Conservation (phyloP, 2,797 vertebrate species). For the Eutrigla gurnardus region DNA sequence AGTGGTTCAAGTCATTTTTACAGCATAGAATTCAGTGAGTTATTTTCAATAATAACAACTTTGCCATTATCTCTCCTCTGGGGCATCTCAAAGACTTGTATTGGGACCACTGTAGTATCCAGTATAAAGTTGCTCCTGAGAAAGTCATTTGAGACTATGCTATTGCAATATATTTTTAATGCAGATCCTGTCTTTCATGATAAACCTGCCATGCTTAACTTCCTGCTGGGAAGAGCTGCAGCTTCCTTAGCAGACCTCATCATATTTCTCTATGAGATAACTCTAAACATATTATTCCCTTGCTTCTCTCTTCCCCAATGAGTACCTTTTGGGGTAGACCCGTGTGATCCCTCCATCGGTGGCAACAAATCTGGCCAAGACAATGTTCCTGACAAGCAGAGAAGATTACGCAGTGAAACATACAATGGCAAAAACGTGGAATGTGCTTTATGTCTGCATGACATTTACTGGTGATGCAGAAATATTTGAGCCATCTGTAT, state of each 20-base stretch:
- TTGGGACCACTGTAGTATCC: not conserved
- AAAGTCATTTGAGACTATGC: not conserved
- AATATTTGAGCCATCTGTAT: conserved; percentile 51
- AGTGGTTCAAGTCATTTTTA: not conserved
- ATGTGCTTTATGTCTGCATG: conserved; percentile 48
- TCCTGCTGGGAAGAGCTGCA: not conserved
- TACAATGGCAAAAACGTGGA: conserved; percentile 50
- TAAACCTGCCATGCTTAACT: not conserved
- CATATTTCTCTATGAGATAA: conserved; percentile 39
- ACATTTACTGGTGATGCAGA: conserved; percentile 57
- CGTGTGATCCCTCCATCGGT: conserved; percentile 98
- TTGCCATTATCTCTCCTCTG: not conserved
- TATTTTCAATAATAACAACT: not conserved
- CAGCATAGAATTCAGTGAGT: not conserved
- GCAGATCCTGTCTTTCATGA: not conserved
- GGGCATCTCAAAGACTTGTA: not conserved
- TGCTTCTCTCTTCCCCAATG: conserved; percentile 15
- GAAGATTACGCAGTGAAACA: conserved; percentile 59
- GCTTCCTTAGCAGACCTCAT: conserved; percentile 31
- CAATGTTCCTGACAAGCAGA: conserved; percentile 84
- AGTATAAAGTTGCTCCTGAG: not conserved
- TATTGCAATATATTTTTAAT: not conserved
- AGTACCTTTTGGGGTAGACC: conserved; percentile 95
- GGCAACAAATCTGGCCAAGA: conserved; percentile 92
- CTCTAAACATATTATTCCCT: conserved; percentile 34